Percentiles rank a stretch among this genome's conserved stretches.
Evolutionary conservation across 2,113 vertebrate species (phyloP).

Genomic region (Ploceus nigricollis): DNA sequence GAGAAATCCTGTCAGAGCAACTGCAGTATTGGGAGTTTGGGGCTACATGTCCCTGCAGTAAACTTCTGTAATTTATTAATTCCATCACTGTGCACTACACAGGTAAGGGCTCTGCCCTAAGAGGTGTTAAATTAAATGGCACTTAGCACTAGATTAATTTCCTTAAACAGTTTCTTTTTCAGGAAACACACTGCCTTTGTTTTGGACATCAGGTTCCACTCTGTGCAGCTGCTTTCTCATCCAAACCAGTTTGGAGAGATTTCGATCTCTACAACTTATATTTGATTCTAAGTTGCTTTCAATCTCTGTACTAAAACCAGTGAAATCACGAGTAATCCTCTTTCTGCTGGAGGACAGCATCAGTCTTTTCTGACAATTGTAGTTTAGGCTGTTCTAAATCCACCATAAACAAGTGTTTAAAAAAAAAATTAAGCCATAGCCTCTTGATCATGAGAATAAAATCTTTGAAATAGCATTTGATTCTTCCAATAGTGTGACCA

Average conservation of each 20-base stretch:
- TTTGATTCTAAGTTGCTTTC: neutral
- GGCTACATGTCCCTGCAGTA: neutral
- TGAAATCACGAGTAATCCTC: conserved; percentile 11
- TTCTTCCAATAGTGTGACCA: neutral
- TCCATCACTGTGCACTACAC: neutral
- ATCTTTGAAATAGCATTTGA: neutral
- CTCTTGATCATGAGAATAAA: neutral
- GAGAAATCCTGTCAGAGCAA: neutral
- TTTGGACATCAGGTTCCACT: neutral
- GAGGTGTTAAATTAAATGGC: neutral
- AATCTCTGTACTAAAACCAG: neutral
- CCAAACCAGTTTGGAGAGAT: neutral
- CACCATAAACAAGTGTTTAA: neutral
- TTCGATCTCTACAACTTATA: rapidly evolving
- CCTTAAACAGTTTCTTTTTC: neutral
- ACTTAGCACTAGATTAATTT: neutral
- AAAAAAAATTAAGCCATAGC: neutral
- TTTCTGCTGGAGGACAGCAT: neutral
- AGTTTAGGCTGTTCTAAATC: neutral
- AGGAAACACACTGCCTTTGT: neutral
- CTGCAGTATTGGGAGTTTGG: neutral
- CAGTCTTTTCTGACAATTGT: neutral
- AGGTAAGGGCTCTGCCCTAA: neutral
- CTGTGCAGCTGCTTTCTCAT: neutral
- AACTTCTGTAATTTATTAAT: neutral